phyloP scores from a whole-genome alignment of 2,888 invertebrate genomes.

The Reticulitermes lucifugus region DNA sequence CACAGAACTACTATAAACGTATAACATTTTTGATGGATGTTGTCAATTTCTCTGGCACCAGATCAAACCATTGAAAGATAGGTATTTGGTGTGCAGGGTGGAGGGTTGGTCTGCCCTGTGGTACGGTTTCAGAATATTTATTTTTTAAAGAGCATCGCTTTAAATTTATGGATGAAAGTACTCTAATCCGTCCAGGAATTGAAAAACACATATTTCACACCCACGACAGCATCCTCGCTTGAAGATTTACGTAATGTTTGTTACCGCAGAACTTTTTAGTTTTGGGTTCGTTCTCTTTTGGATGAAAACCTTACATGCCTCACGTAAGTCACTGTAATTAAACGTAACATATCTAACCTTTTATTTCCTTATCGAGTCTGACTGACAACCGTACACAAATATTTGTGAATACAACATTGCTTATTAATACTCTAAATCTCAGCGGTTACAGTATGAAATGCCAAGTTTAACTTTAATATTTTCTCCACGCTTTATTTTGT shows the following conservation, averaged over 20 bases:
- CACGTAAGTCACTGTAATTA: too few species aligned
- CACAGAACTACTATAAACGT: constrained; percentile 11
- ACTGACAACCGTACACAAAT: too few species aligned
- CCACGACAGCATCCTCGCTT: background rate
- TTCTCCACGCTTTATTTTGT: too few species aligned
- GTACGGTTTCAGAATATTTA: constrained; percentile 36
- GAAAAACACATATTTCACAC: constrained; percentile 40
- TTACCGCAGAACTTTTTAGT: background rate
- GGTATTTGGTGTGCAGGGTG: background rate
- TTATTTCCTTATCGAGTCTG: too few species aligned
- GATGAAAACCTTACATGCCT: too few species aligned
- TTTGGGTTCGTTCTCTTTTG: too few species aligned
- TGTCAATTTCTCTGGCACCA: constrained; percentile 49
- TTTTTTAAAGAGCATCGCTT: background rate
- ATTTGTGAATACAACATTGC: too few species aligned
- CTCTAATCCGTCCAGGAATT: constrained; percentile 35
- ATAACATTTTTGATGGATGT: constrained; percentile 43
- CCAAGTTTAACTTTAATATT: too few species aligned
- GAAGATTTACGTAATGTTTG: background rate
- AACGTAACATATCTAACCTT: too few species aligned
- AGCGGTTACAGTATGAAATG: too few species aligned
- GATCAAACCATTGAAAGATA: constrained; percentile 39
- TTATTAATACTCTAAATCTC: too few species aligned
- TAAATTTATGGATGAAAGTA: constrained; percentile 30
- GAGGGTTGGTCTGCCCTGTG: background rate